These are phyloP conservation scores for Coenonympha arcania DNA, from an alignment of 2,888 invertebrate species.

Conservation along the genomic window DNA sequence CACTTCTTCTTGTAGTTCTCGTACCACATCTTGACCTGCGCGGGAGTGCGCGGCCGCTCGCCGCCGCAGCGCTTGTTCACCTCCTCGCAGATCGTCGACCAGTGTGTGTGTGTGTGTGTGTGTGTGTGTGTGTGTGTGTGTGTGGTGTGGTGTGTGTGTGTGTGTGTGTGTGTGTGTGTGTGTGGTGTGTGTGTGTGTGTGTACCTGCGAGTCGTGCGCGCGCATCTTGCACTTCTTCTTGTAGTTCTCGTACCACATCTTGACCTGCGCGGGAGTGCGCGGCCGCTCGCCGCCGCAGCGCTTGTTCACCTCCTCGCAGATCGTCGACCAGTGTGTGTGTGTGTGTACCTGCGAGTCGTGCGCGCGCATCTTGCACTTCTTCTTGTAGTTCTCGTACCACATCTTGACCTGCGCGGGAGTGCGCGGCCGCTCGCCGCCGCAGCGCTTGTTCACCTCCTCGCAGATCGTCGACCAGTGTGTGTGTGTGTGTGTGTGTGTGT, in stretches of 20 bases:
- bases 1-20: slow-evolving; percentile 74
- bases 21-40: slow-evolving; percentile 75
- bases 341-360: slow-evolving; percentile 49
- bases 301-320: slow-evolving; percentile 73
- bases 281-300: slow-evolving; percentile 70
- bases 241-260: slow-evolving; percentile 75
- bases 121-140: not conserved
- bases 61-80: slow-evolving; percentile 71
- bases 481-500: no score
- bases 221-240: slow-evolving; percentile 75
- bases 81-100: slow-evolving; percentile 73
- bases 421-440: slow-evolving; percentile 68
- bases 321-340: slow-evolving; percentile 59
- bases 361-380: slow-evolving; percentile 72
- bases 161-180: no score
- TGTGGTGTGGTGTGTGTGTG: not conserved
- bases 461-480: slow-evolving; percentile 73
- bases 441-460: slow-evolving; percentile 71
- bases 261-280: slow-evolving; percentile 71
- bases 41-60: slow-evolving; percentile 68
- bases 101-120: slow-evolving; percentile 25
- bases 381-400: slow-evolving; percentile 75
- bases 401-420: slow-evolving; percentile 73
- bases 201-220: slow-evolving; percentile 55
- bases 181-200: not conserved